These are phyloP conservation scores for Pipistrellus pygmaeus DNA, from an alignment of 2,797 vertebrate species.

Conservation along the genomic window DNA sequence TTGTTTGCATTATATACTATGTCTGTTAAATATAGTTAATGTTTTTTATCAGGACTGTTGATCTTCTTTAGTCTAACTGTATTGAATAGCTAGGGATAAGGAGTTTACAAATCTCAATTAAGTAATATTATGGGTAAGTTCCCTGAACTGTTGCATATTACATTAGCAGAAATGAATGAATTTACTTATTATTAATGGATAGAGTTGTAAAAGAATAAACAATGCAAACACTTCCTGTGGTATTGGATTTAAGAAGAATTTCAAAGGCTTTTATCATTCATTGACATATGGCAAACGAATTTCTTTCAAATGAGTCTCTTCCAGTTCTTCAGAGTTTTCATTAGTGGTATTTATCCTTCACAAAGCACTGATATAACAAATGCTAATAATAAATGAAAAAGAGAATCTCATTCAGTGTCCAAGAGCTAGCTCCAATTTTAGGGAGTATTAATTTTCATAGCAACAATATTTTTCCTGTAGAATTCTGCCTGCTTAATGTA, in stretches of 20 bases:
- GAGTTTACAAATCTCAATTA: slow-evolving; percentile 11
- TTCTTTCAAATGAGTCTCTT: slow-evolving; percentile 10
- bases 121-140: neutral
- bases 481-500: neutral
- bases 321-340: neutral
- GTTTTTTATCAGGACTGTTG: neutral
- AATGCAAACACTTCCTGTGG: neutral
- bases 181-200: neutral
- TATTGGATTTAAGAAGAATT: neutral
- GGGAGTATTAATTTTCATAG: slow-evolving; percentile 6
- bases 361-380: neutral
- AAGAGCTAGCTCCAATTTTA: neutral
- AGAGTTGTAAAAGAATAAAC: neutral
- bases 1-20: slow-evolving; percentile 18
- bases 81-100: slow-evolving; percentile 1
- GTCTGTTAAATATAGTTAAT: slow-evolving; percentile 31
- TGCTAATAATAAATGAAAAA: neutral
- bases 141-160: neutral
- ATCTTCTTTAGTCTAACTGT: neutral
- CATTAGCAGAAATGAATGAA: neutral
- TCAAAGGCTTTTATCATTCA: neutral
- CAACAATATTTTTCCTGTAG: slow-evolving; percentile 6
- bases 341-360: neutral
- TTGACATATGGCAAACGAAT: neutral
- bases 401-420: neutral